A percentile compares a stretch with the other conserved stretches of the same genome.
Evolutionary conservation across 2,113 vertebrate genomes (phyloP).

Genomic region (Ceratotherium simum): DNA sequence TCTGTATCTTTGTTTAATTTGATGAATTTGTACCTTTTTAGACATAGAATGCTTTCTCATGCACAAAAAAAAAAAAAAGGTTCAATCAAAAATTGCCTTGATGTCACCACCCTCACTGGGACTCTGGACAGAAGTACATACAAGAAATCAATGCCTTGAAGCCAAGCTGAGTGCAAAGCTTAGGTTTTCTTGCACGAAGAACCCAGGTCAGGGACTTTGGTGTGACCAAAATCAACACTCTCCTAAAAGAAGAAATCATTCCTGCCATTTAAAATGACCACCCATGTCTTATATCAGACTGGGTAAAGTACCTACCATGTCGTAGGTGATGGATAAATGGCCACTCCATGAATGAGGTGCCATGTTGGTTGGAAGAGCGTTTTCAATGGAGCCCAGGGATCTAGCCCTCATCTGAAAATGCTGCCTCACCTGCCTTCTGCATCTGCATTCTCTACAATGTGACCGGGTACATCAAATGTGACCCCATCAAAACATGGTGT

Average conservation of each 20-base stretch:
- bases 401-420: too few relatives aligned
- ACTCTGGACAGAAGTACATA: too few relatives aligned
- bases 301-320: rapidly evolving
- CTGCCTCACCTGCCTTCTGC: rapidly evolving
- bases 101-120: rapidly evolving
- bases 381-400: rapidly evolving
- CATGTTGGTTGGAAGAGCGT: rapidly evolving
- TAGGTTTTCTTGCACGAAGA: neutral
- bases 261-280: neutral
- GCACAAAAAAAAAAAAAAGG: neutral
- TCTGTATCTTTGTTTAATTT: neutral
- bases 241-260: neutral
- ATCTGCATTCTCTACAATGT: neutral
- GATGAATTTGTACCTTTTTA: neutral
- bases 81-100: rapidly evolving
- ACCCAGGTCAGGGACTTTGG: too few relatives aligned
- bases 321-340: neutral
- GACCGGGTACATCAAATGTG: too few relatives aligned
- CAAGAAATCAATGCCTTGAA: rapidly evolving
- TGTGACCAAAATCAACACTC: neutral
- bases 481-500: too few relatives aligned
- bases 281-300: rapidly evolving
- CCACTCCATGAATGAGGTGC: neutral
- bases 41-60: rapidly evolving
- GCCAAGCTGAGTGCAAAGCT: too few relatives aligned